A percentile compares a stretch with the other conserved stretches of the same genome.
phyloP scores from a whole-genome alignment of 2,888 invertebrate species.

The Pocota personata region DNA sequence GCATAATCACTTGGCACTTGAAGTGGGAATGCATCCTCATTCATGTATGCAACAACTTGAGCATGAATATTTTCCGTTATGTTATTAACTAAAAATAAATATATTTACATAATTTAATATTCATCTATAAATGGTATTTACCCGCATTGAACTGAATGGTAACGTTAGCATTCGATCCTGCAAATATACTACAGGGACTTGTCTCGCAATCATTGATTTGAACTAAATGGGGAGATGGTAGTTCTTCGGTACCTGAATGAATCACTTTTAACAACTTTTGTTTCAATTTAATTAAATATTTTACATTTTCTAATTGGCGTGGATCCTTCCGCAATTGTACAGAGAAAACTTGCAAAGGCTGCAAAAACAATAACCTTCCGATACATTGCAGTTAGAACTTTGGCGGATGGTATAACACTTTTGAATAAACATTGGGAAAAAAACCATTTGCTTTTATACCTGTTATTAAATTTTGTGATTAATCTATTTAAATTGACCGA shows the following conservation, averaged over 20 bases:
- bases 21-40: slow-evolving; percentile 78
- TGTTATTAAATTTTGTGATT: background rate
- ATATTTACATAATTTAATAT: background rate
- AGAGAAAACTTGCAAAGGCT: background rate
- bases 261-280: background rate
- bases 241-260: slow-evolving; percentile 74
- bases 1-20: slow-evolving; percentile 77
- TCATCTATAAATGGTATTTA: background rate
- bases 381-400: background rate
- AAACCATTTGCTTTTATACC: slow-evolving; percentile 2
- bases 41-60: slow-evolving; percentile 77
- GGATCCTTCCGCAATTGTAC: background rate
- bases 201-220: slow-evolving; percentile 76
- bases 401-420: background rate
- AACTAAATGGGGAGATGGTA: slow-evolving; percentile 76
- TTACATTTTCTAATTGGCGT: slow-evolving; percentile 29
- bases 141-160: slow-evolving; percentile 78
- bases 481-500: background rate
- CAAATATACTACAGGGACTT: slow-evolving; percentile 77
- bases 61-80: slow-evolving; percentile 76
- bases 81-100: background rate
- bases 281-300: background rate
- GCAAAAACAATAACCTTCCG: background rate
- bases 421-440: background rate
- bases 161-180: slow-evolving; percentile 75